Base-by-base conservation (phyloP, 2,888 invertebrate species). In the Perithous albicinctus region DNA sequence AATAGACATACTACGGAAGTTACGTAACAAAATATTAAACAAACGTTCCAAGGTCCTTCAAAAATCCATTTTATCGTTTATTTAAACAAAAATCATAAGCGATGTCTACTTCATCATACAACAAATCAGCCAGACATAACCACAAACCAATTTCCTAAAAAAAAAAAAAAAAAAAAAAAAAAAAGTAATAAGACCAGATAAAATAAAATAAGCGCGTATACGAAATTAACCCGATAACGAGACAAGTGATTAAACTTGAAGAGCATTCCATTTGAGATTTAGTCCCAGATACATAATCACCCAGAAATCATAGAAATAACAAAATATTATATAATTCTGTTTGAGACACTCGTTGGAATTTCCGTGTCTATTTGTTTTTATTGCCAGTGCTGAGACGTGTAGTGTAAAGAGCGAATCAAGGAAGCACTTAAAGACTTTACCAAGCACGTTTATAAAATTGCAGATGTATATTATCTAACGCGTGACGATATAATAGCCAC, bases 401-500 rank as follows among this genome's bases (percentile, higher is more conserved):
- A n/a, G n/a, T 20, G 20, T 6, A 20, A 38, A 38, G 15, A 43
- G 46, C n/a, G 26, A 73, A 78, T 64, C 66, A 43, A 64, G 78
- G 73, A 73, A 78, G 67, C 67, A 73, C 43, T 61, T 66, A 41
- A 18, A 59, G 38, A 20, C 32, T 73, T 64, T 38, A 59, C 23
- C 72, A 8, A n/a, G 10, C 56, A 41, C 35, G 64, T 78, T 78
- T 56, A 46, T 56, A 73, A 46, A 66, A 56, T 73, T 2, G 26
- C 54, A 56, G 54, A 73, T 59, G 43, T 29, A 4, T 63, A 78
- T 78, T 78, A 78, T 78, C 72, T 73, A 66, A 72, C 64, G 32
- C 41, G 69, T 41, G 67, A n/a, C 48, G 41, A 26, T 64, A 54
- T n/a, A 15, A 18, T 29, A 12, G n/a, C n/a, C n/a, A n/a, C n/a